Conservation (phyloP, 2,797 vertebrate genomes). For the Morelia viridis region DNA sequence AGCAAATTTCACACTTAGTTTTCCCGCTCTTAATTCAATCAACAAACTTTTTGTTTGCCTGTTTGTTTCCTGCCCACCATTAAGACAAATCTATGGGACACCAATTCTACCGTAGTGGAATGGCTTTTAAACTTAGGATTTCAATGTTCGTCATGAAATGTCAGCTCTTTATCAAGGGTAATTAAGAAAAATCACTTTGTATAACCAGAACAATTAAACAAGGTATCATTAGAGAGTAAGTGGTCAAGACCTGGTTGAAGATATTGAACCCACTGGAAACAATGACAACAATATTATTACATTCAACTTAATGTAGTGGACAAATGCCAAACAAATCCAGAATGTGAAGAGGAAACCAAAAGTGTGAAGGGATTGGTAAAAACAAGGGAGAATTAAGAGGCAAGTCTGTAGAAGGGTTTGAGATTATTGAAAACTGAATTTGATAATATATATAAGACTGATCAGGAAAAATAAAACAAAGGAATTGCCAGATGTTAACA, state of each 20-base stretch:
- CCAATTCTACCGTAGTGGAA: background rate
- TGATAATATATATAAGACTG: background rate
- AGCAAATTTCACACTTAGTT: background rate
- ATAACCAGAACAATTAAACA: background rate
- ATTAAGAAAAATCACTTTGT: background rate
- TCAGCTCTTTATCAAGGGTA: background rate
- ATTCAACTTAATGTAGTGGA: background rate
- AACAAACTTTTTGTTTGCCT: background rate
- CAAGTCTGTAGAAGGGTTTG: background rate
- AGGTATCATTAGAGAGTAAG: background rate
- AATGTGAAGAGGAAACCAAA: background rate
- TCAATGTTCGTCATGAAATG: background rate
- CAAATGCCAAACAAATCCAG: background rate
- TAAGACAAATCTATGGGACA: background rate
- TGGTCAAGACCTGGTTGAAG: background rate
- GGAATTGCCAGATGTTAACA: background rate
- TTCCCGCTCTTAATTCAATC: background rate
- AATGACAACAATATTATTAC: background rate
- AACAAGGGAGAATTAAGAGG: background rate
- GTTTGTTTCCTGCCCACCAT: background rate
- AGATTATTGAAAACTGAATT: background rate
- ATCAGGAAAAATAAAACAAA: background rate
- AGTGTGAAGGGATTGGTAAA: background rate
- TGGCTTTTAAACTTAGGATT: background rate
- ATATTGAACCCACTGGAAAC: background rate